Base-by-base conservation (phyloP, 2,113 vertebrate genomes). In the Pipa parva region DNA sequence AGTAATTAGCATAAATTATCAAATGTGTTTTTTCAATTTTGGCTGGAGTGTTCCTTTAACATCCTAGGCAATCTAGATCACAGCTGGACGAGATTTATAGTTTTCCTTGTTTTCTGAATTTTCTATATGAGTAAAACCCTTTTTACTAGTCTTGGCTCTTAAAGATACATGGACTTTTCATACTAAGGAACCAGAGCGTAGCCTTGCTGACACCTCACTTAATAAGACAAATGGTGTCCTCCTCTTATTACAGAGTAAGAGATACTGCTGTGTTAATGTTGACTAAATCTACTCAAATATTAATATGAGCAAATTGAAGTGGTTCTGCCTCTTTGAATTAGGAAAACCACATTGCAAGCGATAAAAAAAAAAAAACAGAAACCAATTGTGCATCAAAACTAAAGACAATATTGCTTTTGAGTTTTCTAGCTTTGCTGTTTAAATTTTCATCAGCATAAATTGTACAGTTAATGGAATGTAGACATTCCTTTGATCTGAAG, bases 391-490 rank as follows among this genome's bases (percentile, higher is more conserved):
- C 65, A 45, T 69, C 46, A 39, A 59, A 60, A 69, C 55, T 48
- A 42, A 22, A 17, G 21, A 52, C 48, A 51, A 52, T 63, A 39
- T 52, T 49, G 61, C 61, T 52, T 37, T 52, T 63, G 29, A 29
- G 33, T 52, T 63, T 52, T 52, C 37, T 52, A 52, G 31, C 57
- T n/a, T 61, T 17, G 33, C 48, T 54, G 58, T 24, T 61, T 61
- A 70, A 51, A 54, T 42, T 61, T 70, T 61, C 66, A 70, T 70
- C 66, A 70, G 48, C 49, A 52, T 52, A 37, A 69, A 60, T 60
- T 20, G 57, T 7, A 8, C 11, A 4, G 3, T 60, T 69, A 69
- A 60, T 52, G 48, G 18, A 42, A 60, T 24, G 42, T 33, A 42
- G 57, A 51, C 39, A 20, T 50, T 7, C 22, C 64, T 20, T 22